Evolutionary conservation across 2,888 invertebrate species (phyloP).

Genomic region (Megalurothrips usitatus): DNA sequence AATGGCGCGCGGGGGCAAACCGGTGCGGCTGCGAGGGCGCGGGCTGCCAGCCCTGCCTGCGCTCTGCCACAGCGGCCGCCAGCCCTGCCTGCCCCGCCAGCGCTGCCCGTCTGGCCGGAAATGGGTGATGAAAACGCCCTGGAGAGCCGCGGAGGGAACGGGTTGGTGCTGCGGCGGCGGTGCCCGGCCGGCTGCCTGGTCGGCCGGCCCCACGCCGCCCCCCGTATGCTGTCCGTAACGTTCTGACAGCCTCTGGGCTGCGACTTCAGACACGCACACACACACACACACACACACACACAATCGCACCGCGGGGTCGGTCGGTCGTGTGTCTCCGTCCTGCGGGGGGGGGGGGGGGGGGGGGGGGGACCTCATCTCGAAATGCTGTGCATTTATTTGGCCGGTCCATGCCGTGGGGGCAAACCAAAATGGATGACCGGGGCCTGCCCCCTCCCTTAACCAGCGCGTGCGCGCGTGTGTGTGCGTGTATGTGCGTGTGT

Average conservation of each 20-base stretch:
- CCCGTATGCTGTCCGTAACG: no score
- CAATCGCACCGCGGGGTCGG: no score
- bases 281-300: no score
- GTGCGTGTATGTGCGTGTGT: neutral
- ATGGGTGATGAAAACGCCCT: neutral
- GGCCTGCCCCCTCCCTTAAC: no score
- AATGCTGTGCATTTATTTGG: slow-evolving; percentile 3
- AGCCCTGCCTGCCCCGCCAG: no score
- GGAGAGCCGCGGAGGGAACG: neutral
- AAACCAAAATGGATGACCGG: neutral
- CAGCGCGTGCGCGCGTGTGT: neutral
- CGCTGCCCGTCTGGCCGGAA: neutral
- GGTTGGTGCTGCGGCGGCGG: neutral
- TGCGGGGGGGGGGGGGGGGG: neutral
- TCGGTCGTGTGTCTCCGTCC: no score
- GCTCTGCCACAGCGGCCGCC: neutral
- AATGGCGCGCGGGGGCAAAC: neutral
- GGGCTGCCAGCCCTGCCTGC: neutral
- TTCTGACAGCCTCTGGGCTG: no score
- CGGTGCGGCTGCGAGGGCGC: neutral
- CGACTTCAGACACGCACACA: no score
- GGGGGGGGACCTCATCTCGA: neutral
- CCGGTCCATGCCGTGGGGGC: neutral
- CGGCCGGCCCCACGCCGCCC: neutral
- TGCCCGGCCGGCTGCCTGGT: neutral